Base-by-base conservation (phyloP, 2,797 vertebrate genomes). In the Silurus lanzhouensis region DNA sequence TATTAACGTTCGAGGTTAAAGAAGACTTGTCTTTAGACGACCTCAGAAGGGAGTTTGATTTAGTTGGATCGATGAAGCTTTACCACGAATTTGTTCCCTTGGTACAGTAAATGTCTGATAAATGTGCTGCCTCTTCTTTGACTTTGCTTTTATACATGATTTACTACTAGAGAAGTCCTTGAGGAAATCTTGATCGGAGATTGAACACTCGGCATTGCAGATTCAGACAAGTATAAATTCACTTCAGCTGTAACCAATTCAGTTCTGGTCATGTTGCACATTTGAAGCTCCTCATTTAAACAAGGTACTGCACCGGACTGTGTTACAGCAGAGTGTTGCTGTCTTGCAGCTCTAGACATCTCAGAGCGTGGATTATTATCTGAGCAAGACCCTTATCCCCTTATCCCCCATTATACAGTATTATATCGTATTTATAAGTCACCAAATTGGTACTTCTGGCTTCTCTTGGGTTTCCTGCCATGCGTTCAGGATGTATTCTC, bases 1-100 rank as follows among this genome's bases (percentile, higher is more conserved):
- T 96, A 89, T 89, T 92, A 89, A 89, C 72, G 0, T 97, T 97
- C 92, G 95, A 96, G 94, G 94, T 96, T 88, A 95, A 94, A 92
- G 95, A 96, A 90, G 94, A 92, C 92, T 92, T 94, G 86, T 92
- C 92, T 17, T 61, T 88, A 66, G 92, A 93, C 79, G 94, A 95
- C 55, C 90, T 97, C 85, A 94, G 92, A 91, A 92, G 88, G 86
- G 96, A 96, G 90, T 97, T 96, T 92, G 94, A 95, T 91, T 82
- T 90, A 48, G 91, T 93, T 64, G 96, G 95, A 90, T 93, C 95
- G 55, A 31, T 2, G 86, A n/a, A 87, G 84, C 88, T 96, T 75
- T 96, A 95, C 91, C 92, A 90, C 0, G 94, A 95, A 90, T 95
- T 93, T 92, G 95, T 96, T 52, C 87, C 90, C 31, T 70, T 83